Evolutionary conservation across 2,113 vertebrate genomes (phyloP).

Genomic region (Hiodon alosoides): DNA sequence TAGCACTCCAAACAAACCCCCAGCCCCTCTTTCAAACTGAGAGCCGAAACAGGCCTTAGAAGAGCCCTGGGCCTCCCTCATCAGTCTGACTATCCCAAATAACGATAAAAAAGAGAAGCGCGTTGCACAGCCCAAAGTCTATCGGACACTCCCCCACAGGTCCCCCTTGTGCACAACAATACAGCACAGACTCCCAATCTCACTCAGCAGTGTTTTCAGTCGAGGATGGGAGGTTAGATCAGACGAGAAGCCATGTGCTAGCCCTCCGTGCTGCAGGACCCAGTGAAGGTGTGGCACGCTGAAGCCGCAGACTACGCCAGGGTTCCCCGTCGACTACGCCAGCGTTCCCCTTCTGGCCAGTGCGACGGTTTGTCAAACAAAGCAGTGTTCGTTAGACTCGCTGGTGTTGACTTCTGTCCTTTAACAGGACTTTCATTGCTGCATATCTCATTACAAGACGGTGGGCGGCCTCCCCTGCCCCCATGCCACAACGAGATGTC

Average conservation of each 20-base stretch:
- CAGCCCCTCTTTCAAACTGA: neutral
- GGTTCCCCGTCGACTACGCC: constrained; percentile 12
- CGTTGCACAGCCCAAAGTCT: neutral
- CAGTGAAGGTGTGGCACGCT: too few relatives aligned
- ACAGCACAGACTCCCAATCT: too few relatives aligned
- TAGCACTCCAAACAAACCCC: neutral
- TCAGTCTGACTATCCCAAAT: neutral
- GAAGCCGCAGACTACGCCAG: neutral
- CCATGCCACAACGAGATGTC: constrained; percentile 16
- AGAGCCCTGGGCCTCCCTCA: neutral
- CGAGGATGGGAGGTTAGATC: too few relatives aligned
- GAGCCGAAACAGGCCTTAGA: constrained; percentile 12
- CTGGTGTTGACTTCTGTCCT: constrained; percentile 11
- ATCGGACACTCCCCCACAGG: neutral
- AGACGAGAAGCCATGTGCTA: too few relatives aligned
- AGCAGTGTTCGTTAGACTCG: constrained; percentile 23
- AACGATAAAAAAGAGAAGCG: too few relatives aligned
- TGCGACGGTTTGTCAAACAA: constrained; percentile 32
- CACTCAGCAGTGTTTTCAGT: too few relatives aligned
- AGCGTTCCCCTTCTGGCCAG: constrained; percentile 36
- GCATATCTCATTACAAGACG: neutral
- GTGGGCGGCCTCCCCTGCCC: constrained; percentile 14
- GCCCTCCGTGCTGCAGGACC: too few relatives aligned
- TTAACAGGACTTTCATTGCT: constrained; percentile 17
- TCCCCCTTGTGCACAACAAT: too few relatives aligned